Evolutionary conservation across 2,797 vertebrate species (phyloP).

Genomic region (Hydrolagus colliei): DNA sequence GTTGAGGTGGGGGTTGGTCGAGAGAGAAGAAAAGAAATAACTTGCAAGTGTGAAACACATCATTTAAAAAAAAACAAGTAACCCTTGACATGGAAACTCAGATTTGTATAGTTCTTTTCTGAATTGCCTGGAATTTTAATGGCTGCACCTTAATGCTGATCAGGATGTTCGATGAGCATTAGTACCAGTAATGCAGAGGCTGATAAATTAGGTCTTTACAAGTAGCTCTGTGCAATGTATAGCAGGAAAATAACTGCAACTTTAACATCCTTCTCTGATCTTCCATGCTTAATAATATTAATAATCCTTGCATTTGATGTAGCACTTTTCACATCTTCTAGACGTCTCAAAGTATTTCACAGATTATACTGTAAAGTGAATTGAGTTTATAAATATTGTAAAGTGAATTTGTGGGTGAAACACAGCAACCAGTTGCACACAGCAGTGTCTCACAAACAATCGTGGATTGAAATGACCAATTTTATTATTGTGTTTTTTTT

Average conservation of each 20-base stretch:
- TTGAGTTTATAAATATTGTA: too few species aligned
- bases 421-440: too few species aligned
- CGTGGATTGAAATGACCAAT: too few species aligned
- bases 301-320: too few species aligned
- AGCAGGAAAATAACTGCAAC: background rate
- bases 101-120: constrained; percentile 41
- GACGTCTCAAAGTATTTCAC: too few species aligned
- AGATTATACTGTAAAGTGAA: too few species aligned
- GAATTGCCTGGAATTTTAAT: background rate
- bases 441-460: too few species aligned
- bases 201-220: background rate
- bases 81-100: constrained; percentile 78
- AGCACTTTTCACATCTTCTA: too few species aligned
- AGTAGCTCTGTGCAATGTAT: background rate
- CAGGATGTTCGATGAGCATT: background rate
- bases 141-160: background rate
- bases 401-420: too few species aligned
- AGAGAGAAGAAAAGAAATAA: constrained; percentile 50
- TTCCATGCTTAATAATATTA: background rate
- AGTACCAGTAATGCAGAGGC: background rate
- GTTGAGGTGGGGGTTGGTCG: constrained; percentile 42
- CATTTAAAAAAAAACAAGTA: constrained; percentile 69
- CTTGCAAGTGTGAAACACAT: constrained; percentile 68
- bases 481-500: too few species aligned
- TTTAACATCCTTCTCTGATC: background rate